Conservation (phyloP, 2,888 invertebrate species). For the Gerris lacustris region DNA sequence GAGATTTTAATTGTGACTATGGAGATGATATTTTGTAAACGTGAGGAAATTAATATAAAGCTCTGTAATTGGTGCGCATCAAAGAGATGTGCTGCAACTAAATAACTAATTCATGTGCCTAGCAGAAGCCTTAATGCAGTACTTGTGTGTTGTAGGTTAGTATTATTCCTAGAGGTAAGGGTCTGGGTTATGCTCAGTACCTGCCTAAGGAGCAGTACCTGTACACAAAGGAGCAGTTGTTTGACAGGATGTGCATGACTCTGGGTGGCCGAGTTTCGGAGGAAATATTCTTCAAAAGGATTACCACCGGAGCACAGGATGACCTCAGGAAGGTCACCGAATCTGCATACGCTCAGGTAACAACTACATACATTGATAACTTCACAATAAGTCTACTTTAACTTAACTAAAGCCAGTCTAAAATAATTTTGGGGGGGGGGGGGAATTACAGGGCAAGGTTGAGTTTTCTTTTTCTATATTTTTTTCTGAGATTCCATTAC, state of each 20-base stretch:
- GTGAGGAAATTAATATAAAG: too few species aligned
- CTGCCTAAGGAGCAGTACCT: slow-evolving; percentile 96
- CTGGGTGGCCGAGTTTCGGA: slow-evolving; percentile 96
- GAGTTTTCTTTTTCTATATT: neutral
- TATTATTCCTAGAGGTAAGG: slow-evolving; percentile 96
- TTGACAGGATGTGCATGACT: slow-evolving; percentile 98
- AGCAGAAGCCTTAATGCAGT: too few species aligned
- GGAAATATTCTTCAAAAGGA: slow-evolving; percentile 87
- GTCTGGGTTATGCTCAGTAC: slow-evolving; percentile 97
- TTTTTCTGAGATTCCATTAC: neutral
- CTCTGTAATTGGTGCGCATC: too few species aligned
- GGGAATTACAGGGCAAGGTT: too few species aligned
- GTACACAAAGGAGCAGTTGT: slow-evolving; percentile 89
- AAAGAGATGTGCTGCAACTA: too few species aligned
- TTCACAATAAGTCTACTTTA: neutral
- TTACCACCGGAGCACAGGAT: slow-evolving; percentile 98
- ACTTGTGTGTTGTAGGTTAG: slow-evolving; percentile 48
- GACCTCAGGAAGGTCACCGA: slow-evolving; percentile 97
- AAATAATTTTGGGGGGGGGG: too few species aligned
- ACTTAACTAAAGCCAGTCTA: too few species aligned
- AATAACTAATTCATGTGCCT: too few species aligned
- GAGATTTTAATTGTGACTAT: too few species aligned
- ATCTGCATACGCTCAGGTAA: slow-evolving; percentile 86
- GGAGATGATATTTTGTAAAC: too few species aligned
- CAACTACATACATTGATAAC: neutral